Evolutionary conservation across 2,113 vertebrate genomes (phyloP).

Genomic region (Gallinago media): DNA sequence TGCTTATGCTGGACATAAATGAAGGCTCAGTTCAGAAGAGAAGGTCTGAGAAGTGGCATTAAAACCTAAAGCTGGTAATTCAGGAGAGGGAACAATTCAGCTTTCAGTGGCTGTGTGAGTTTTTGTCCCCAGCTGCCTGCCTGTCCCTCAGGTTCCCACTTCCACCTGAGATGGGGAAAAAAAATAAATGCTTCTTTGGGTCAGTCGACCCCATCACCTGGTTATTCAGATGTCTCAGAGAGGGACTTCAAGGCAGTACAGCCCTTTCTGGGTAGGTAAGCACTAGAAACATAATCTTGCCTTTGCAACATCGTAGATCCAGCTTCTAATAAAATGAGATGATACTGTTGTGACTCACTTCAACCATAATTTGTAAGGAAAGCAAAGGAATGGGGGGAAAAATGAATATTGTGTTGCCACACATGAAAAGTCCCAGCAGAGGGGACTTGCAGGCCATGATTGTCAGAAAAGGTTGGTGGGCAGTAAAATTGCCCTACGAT

Average conservation of each 20-base stretch:
- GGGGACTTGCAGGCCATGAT: neutral
- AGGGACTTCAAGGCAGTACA: neutral
- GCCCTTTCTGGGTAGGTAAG: neutral
- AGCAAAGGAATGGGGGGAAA: neutral
- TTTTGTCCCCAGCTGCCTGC: neutral
- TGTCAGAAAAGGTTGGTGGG: neutral
- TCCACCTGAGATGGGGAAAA: neutral
- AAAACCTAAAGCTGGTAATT: slow-evolving; percentile 32
- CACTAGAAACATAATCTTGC: neutral
- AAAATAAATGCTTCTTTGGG: neutral
- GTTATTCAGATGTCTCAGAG: neutral
- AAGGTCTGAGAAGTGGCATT: neutral
- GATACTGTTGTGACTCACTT: neutral
- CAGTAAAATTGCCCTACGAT: neutral
- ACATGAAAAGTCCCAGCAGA: neutral
- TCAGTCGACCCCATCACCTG: neutral
- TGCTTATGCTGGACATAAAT: slow-evolving; percentile 13
- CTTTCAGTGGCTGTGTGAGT: neutral
- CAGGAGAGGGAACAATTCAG: slow-evolving; percentile 12
- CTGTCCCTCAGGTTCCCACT: neutral
- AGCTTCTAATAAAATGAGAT: neutral
- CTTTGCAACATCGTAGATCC: neutral
- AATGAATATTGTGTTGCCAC: neutral
- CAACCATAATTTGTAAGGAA: neutral
- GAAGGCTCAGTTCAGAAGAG: neutral